Percentiles rank a stretch among this genome's conserved stretches.
phyloP scores from a whole-genome alignment of 1,140 invertebrate species.

The Drosophila nasuta region DNA sequence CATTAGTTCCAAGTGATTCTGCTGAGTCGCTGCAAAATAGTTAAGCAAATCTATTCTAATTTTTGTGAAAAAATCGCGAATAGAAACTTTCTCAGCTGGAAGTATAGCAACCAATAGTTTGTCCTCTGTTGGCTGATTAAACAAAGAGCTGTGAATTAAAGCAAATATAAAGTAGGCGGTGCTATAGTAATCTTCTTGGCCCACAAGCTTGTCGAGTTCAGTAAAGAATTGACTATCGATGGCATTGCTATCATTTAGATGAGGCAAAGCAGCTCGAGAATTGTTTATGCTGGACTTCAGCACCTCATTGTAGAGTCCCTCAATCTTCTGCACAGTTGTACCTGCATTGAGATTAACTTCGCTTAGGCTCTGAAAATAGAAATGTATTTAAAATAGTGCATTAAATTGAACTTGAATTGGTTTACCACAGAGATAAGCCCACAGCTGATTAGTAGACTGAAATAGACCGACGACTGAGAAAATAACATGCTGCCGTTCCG shows the following conservation, averaged over 20 bases:
- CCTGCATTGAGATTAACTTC: background rate
- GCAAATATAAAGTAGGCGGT: slow-evolving; percentile 61
- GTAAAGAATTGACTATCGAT: slow-evolving; percentile 64
- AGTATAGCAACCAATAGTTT: slow-evolving; percentile 45
- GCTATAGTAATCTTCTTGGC: slow-evolving; percentile 58
- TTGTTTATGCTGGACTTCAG: slow-evolving; percentile 45
- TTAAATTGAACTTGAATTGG: background rate
- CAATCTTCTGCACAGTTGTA: slow-evolving; percentile 34
- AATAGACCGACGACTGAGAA: background rate
- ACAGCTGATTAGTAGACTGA: slow-evolving; percentile 22
- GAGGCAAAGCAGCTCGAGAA: slow-evolving; percentile 18
- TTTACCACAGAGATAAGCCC: slow-evolving; percentile 27
- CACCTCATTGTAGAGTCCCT: slow-evolving; percentile 61
- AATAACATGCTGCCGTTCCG: slow-evolving; percentile 16
- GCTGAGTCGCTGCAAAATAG: slow-evolving; percentile 38
- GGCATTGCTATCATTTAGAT: slow-evolving; percentile 43
- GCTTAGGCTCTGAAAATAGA: background rate
- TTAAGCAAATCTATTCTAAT: slow-evolving; percentile 28
- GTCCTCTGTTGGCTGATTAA: slow-evolving; percentile 25
- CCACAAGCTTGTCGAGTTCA: slow-evolving; percentile 44
- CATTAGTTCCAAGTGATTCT: slow-evolving; percentile 39
- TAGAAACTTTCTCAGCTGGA: slow-evolving; percentile 56
- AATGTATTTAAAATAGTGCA: background rate
- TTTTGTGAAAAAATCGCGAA: slow-evolving; percentile 50
- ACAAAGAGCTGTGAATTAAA: slow-evolving; percentile 49